Base-by-base conservation (phyloP, 2,888 invertebrate species). In the Stegophylla sp. region DNA sequence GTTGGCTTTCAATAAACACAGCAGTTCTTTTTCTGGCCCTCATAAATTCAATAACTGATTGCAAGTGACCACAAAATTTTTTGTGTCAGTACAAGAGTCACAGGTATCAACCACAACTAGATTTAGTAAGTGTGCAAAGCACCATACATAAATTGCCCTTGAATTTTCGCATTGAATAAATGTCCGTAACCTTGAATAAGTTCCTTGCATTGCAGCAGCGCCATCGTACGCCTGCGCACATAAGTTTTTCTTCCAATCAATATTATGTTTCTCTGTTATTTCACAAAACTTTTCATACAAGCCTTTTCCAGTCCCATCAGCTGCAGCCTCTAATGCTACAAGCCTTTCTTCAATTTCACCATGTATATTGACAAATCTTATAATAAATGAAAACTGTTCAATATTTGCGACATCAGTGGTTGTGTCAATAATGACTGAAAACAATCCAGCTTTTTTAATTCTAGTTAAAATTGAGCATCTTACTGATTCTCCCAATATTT, bases 391-490 rank as follows among this genome's bases (percentile, higher is more conserved):
- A 61, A 61, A 61, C 34, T 61, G 61, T 17, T 61, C 61, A 28
- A 61, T 28, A 34, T 61, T 61, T 17, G 61, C 34, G 1, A 61
- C 61, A 61, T 61, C 34, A 17, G n/a, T 61, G 17, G 61, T 61
- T 28, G 61, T 61, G 15, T 61, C 61, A 61, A 61, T 61, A 61
- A 61, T 61, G 15, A 59, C 59, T 59, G 59, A 59, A 26, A 59
- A 59, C 59, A 59, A 59, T 59, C 59, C 59, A 59, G 59, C 59
- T 59, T 59, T 59, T 59, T 59, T 59, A 59, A 26, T 59, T 59
- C 15, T 12, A 59, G 26, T 59, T 48, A 48, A 48, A 15, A 48
- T 48, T 48, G 48, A 48, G 48, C 48, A 48, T 48, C 48, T 48
- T 48, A 48, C 48, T 48, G 15, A 48, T 15, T 48, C 48, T 48